A percentile compares a stretch with the other conserved stretches of the same genome.
phyloP scores from a whole-genome alignment of 2,113 vertebrate species.

The Meleagris gallopavo region DNA sequence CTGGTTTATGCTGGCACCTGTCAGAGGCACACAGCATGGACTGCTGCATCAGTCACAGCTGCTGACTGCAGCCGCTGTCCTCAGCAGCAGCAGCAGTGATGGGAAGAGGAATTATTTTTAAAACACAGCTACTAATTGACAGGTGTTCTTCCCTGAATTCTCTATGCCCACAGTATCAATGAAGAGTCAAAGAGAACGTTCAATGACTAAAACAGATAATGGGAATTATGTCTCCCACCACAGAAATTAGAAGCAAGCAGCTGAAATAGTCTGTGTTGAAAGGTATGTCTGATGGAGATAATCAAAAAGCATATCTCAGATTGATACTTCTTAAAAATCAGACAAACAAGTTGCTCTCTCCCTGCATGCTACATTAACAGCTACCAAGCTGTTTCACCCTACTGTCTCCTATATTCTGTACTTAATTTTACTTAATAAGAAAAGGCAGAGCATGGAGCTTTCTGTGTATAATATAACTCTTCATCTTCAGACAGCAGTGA shows the following conservation, averaged over 20 bases:
- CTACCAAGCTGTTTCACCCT: background rate
- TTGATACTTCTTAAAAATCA: background rate
- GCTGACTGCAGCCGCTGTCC: background rate
- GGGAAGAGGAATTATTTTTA: background rate
- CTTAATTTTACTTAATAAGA: background rate
- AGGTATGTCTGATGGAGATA: background rate
- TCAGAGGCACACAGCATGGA: background rate
- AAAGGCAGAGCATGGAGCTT: background rate
- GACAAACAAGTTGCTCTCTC: background rate
- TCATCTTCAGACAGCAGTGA: background rate
- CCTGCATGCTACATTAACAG: background rate
- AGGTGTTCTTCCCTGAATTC: background rate
- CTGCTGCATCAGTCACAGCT: background rate
- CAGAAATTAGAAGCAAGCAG: background rate
- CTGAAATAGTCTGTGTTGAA: background rate
- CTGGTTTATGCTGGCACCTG: background rate
- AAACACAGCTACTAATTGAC: background rate
- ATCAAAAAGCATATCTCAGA: background rate
- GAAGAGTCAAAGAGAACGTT: background rate
- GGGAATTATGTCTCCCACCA: background rate
- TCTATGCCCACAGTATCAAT: background rate
- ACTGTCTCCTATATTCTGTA: rapidly evolving
- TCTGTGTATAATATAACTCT: background rate
- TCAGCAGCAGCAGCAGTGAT: background rate
- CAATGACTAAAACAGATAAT: background rate